phyloP scores from a whole-genome alignment of 2,113 vertebrate genomes.

The Argyrosomus japonicus region DNA sequence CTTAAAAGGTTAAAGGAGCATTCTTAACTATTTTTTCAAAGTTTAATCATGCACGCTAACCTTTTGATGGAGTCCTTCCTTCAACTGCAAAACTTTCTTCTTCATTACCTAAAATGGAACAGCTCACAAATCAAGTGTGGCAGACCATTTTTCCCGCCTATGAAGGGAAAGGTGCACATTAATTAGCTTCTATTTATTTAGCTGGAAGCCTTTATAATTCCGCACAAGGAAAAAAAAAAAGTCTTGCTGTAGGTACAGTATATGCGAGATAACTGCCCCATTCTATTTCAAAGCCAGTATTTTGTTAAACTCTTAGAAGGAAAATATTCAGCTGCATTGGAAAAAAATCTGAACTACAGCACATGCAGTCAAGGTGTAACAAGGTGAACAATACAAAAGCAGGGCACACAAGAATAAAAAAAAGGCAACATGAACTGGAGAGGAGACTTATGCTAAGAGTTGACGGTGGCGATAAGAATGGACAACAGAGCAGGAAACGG shows the following conservation, averaged over 20 bases:
- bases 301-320: slow-evolving; percentile 35
- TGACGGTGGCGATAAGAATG: slow-evolving; percentile 24
- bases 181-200: slow-evolving; percentile 82
- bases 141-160: slow-evolving; percentile 69
- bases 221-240: slow-evolving; percentile 34
- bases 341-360: slow-evolving; percentile 1
- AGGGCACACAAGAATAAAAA: background rate
- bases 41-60: slow-evolving; percentile 69
- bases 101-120: slow-evolving; percentile 79
- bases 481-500: slow-evolving; percentile 25
- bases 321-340: slow-evolving; percentile 22
- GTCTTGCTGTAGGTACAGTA: slow-evolving; percentile 19
- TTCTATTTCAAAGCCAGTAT: slow-evolving; percentile 46
- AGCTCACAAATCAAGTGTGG: slow-evolving; percentile 78
- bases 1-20: slow-evolving; percentile 74
- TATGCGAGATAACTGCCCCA: slow-evolving; percentile 38
- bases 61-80: slow-evolving; percentile 68
- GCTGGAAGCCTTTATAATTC: slow-evolving; percentile 78
- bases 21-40: slow-evolving; percentile 70
- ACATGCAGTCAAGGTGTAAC: background rate
- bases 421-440: background rate
- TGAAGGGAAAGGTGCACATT: slow-evolving; percentile 77
- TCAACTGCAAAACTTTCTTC: slow-evolving; percentile 60
- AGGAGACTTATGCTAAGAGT: background rate
- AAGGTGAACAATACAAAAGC: background rate